phyloP scores from a whole-genome alignment of 92 coral and sea anemone species.

The Zoanthus sociatus region DNA sequence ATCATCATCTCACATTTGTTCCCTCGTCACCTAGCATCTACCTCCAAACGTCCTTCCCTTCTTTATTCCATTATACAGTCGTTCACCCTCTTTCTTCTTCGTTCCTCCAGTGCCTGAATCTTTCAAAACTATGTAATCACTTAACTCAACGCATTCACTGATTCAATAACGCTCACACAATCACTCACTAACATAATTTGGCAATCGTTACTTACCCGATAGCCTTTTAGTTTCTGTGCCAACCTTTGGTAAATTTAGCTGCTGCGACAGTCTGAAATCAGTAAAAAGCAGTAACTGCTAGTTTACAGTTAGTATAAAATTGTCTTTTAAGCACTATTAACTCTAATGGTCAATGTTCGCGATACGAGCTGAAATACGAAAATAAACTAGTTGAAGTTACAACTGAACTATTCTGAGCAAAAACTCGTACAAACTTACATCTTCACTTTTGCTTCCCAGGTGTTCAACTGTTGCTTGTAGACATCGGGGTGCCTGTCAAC shows the following conservation, averaged over 20 bases:
- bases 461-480: constrained; percentile 79
- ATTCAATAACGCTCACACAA: background rate
- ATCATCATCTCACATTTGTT: too few species aligned
- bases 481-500: constrained; percentile 83
- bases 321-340: background rate
- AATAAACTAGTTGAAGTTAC: background rate
- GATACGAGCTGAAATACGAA: background rate
- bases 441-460: constrained; percentile 88
- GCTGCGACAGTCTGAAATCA: constrained; percentile 57
- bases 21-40: too few species aligned
- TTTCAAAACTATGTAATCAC: too few species aligned
- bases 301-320: background rate
- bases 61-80: too few species aligned
- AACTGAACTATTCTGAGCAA: background rate
- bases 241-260: constrained; percentile 60
- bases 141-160: too few species aligned
- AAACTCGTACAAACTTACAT: constrained; percentile 66
- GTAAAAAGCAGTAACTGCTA: too few species aligned
- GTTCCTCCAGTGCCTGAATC: too few species aligned
- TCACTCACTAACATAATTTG: background rate
- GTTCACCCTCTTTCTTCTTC: too few species aligned
- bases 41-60: too few species aligned
- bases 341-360: background rate
- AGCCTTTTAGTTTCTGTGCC: constrained; percentile 56
- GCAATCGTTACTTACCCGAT: constrained; percentile 37